Conservation (phyloP, 2,888 invertebrate species). For the Elysia crispata region DNA sequence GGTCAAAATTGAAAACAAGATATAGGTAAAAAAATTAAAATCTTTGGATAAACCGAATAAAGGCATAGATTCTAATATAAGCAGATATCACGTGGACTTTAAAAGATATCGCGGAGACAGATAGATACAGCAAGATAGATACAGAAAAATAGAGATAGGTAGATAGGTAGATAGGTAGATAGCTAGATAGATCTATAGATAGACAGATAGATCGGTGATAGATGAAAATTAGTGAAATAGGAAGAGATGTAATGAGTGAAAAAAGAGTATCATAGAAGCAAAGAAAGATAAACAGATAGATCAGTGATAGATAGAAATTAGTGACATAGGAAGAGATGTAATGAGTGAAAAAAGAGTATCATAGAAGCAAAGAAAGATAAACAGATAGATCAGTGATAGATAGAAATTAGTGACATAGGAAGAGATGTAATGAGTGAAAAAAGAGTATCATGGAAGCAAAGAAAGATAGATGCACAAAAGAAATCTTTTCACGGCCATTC, state of each 20-base stretch:
- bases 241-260: slow-evolving; percentile 29
- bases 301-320: slow-evolving; percentile 37
- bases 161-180: slow-evolving; percentile 11
- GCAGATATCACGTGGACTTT: no score
- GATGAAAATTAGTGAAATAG: slow-evolving; percentile 36
- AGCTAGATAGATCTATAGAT: not conserved
- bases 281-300: slow-evolving; percentile 1
- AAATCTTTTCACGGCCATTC: no score
- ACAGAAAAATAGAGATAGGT: not conserved
- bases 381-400: slow-evolving; percentile 24
- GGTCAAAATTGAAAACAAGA: no score
- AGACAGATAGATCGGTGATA: slow-evolving; percentile 17
- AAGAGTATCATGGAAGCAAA: no score
- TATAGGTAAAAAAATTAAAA: no score
- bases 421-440: slow-evolving; percentile 32
- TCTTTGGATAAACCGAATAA: no score
- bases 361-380: no score
- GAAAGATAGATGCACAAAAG: no score
- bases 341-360: slow-evolving; percentile 24
- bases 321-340: slow-evolving; percentile 34
- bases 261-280: no score
- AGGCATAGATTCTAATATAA: no score
- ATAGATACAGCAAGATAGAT: no score
- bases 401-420: slow-evolving; percentile 35
- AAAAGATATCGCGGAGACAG: no score